These are phyloP conservation scores for Drosophila paulistorum DNA, from an alignment of 1,140 invertebrate genomes.

Conservation along the genomic window DNA sequence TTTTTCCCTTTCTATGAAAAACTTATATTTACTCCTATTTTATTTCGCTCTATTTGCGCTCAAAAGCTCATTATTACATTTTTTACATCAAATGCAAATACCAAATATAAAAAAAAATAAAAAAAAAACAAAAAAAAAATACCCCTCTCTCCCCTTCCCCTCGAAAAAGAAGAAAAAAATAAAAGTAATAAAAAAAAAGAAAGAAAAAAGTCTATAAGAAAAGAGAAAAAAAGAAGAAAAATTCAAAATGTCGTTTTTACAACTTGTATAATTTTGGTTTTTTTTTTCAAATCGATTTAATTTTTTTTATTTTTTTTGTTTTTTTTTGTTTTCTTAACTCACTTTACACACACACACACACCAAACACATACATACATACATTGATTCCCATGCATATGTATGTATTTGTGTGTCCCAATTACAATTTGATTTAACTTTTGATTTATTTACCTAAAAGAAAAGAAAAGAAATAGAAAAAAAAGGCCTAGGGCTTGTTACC, in stretches of 20 bases:
- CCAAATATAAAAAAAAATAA: slow-evolving; percentile 47
- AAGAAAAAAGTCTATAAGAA: slow-evolving; percentile 15
- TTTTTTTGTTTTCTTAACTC: slow-evolving; percentile 43
- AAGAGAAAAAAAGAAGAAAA: slow-evolving; percentile 34
- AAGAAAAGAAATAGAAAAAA: slow-evolving; percentile 3
- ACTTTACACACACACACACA: slow-evolving; percentile 47
- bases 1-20: slow-evolving; percentile 40
- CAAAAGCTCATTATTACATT: slow-evolving; percentile 82
- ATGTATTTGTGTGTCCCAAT: slow-evolving; percentile 63
- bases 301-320: not conserved
- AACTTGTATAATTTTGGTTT: slow-evolving; percentile 49
- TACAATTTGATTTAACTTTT: slow-evolving; percentile 80
- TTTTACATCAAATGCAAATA: slow-evolving; percentile 83
- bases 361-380: slow-evolving; percentile 30
- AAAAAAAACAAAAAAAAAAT: slow-evolving; percentile 21
- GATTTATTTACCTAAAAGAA: slow-evolving; percentile 59
- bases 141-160: slow-evolving; percentile 4
- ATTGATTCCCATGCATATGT: slow-evolving; percentile 45
- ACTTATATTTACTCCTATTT: slow-evolving; percentile 71
- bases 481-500: slow-evolving; percentile 1
- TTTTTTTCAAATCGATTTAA: slow-evolving; percentile 38
- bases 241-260: slow-evolving; percentile 38
- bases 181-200: slow-evolving; percentile 27
- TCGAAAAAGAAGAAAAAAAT: slow-evolving; percentile 24
- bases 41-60: slow-evolving; percentile 80